A percentile compares a stretch with the other conserved stretches of the same genome.
phyloP scores from a whole-genome alignment of 1,140 invertebrate genomes.

The Aradophagus sp. region DNA sequence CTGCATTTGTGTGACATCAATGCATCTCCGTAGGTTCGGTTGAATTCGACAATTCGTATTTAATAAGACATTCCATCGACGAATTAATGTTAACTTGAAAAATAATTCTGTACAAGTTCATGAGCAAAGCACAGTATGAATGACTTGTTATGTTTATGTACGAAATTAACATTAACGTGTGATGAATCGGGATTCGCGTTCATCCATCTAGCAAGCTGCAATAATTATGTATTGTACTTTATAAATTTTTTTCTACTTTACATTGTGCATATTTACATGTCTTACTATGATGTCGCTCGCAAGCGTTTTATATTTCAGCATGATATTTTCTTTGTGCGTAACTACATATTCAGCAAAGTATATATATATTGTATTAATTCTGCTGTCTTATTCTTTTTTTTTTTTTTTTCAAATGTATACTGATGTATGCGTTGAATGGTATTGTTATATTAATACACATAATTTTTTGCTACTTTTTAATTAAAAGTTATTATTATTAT shows the following conservation, averaged over 20 bases:
- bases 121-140: constrained; percentile 46
- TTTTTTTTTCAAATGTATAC: constrained; percentile 51
- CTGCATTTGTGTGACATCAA: too few species aligned
- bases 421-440: constrained; percentile 50
- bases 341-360: constrained; percentile 59
- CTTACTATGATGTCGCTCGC: constrained; percentile 40
- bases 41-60: constrained; percentile 38
- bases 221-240: constrained; percentile 43
- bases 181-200: constrained; percentile 60
- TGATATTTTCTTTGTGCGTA: constrained; percentile 68
- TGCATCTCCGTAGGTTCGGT: too few species aligned
- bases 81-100: constrained; percentile 44
- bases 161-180: constrained; percentile 45
- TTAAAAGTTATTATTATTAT: constrained; percentile 54
- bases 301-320: constrained; percentile 68
- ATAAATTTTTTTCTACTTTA: constrained; percentile 56
- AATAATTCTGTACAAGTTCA: constrained; percentile 39
- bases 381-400: too few species aligned
- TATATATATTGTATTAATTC: constrained; percentile 58
- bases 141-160: constrained; percentile 54
- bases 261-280: constrained; percentile 53
- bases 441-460: too few species aligned
- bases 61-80: constrained; percentile 53
- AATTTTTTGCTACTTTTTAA: constrained; percentile 70
- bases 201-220: constrained; percentile 60